Evolutionary conservation across 2,888 invertebrate species (phyloP).

Genomic region (Cryptophagus acutangulus): DNA sequence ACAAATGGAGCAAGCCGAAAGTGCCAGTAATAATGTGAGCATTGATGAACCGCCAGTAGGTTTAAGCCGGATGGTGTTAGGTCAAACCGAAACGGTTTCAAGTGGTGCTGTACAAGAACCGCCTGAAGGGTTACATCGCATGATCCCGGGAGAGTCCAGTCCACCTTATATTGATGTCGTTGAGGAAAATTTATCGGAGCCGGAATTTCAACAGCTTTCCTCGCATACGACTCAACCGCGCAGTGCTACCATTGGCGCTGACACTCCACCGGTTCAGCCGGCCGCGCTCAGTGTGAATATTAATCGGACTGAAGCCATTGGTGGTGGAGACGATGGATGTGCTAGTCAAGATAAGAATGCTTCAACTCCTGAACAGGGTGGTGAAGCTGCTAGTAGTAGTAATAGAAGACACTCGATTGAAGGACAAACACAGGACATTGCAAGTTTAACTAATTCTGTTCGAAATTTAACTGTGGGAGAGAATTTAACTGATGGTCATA

Average conservation of each 20-base stretch:
- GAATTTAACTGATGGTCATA: constrained; percentile 35
- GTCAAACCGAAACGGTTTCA: constrained; percentile 37
- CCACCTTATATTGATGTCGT: constrained; percentile 41
- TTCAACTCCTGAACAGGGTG: constrained; percentile 13
- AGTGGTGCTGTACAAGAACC: constrained; percentile 41
- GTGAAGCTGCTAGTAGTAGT: no score
- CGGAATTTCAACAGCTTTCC: constrained; percentile 28
- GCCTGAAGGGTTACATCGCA: constrained; percentile 55
- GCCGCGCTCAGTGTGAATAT: constrained; percentile 7
- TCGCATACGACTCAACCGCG: constrained; percentile 27
- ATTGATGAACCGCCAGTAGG: constrained; percentile 57
- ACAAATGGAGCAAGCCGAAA: constrained; percentile 52
- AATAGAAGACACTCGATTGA: constrained; percentile 39
- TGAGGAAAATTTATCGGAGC: constrained; percentile 31
- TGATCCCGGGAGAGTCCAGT: constrained; percentile 61
- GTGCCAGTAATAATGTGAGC: neutral
- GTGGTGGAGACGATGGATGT: constrained; percentile 25
- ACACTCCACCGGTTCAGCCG: constrained; percentile 40
- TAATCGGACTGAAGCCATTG: constrained; percentile 38
- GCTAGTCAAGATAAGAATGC: constrained; percentile 9
- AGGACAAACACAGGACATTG: constrained; percentile 34
- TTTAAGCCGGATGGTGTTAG: constrained; percentile 61
- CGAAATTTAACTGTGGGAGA: constrained; percentile 44
- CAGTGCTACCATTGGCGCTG: constrained; percentile 47
- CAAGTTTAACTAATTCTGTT: constrained; percentile 36